Evolutionary conservation across 2,797 vertebrate species (phyloP).

Genomic region (Steatocranus sp.): DNA sequence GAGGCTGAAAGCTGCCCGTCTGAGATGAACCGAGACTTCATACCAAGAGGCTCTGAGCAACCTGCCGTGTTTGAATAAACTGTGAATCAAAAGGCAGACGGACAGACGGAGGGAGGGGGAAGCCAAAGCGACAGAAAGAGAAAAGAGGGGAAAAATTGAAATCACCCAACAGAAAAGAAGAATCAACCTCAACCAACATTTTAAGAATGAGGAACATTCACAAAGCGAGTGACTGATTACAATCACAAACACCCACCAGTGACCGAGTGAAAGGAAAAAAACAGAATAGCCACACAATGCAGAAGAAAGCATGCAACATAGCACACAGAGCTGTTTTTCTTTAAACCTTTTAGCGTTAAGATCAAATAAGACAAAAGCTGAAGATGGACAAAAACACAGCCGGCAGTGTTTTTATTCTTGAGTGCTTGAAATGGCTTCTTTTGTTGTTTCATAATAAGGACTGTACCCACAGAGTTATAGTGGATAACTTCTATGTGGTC

Average conservation of each 20-base stretch:
- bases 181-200: slow-evolving; percentile 9
- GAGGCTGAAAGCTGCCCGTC: slow-evolving; percentile 88
- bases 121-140: slow-evolving; percentile 8
- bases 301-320: background rate
- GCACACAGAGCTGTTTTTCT: background rate
- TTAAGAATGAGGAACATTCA: background rate
- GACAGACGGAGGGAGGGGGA: slow-evolving; percentile 24
- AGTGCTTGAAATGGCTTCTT: background rate
- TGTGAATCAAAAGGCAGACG: slow-evolving; percentile 70
- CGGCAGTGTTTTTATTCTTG: background rate
- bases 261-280: background rate
- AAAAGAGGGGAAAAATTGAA: slow-evolving; percentile 10
- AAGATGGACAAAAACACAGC: background rate
- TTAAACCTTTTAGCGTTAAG: background rate
- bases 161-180: slow-evolving; percentile 30
- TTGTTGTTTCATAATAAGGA: background rate
- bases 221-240: background rate
- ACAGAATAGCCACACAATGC: background rate
- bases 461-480: background rate
- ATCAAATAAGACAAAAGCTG: background rate
- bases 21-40: slow-evolving; percentile 86
- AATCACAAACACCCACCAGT: background rate
- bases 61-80: slow-evolving; percentile 86
- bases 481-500: background rate
- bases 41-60: slow-evolving; percentile 88